Base-by-base conservation (phyloP, 2,888 invertebrate genomes). In the Microctonus hyperodae region DNA sequence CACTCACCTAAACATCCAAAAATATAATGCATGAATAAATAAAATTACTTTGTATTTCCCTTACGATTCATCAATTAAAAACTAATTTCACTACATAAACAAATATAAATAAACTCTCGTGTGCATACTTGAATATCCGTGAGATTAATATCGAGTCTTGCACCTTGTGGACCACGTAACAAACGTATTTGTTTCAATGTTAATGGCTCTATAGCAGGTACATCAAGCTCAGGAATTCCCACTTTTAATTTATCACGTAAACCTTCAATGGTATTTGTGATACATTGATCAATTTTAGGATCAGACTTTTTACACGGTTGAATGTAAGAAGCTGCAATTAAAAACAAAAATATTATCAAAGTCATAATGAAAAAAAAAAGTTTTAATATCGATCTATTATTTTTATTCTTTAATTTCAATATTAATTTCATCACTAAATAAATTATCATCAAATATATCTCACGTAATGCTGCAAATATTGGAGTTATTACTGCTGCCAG, bases 191-290 rank as follows among this genome's bases (percentile, higher is more conserved):
- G 88, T 0, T 89, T 88, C 61, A 91, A 82, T 53, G 85, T 83
- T 25, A 91, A 82, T 0, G 91, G 91, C 73, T 91, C 91, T 31
- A 90, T 85, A 0, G 88, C 85, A 0, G 91, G 91, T 4, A 90
- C 90, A n/a, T 88, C 87, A 59, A 91, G 81, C 80, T 91, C 90
- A 0, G 90, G 89, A 65, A 91, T 90, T 55, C 91, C 91, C 78
- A 85, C 82, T 10, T 85, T 85, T 72, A 91, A 86, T 77, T 88
- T 88, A 0, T 86, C 87, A 66, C 88, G 85, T 2, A 90, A 81
- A 61, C 86, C 84, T 63, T 89, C 88, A 22, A 90, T 87, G 0
- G 90, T 87, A 72, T 88, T 87, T 71, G 86, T 86, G 72, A 90
- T 88, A 79, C 91, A 91, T 72, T 86, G 86, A 75, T 88, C 86